Base-by-base conservation (phyloP, 2,888 invertebrate genomes). In the Spodoptera picta region DNA sequence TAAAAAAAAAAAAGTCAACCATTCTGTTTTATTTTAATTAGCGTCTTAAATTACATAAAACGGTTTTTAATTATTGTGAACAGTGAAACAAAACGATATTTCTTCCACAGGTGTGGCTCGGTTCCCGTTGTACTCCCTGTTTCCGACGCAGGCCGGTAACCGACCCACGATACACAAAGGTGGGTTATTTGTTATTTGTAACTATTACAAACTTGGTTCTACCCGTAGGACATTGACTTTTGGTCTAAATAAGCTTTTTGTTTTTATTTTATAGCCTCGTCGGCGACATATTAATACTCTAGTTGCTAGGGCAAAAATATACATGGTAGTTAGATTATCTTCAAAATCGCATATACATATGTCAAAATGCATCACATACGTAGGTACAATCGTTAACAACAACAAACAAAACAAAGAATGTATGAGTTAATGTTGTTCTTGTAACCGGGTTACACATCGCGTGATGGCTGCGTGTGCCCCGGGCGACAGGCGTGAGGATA, bases 61-160 rank as follows among this genome's bases (percentile, higher is more conserved):
- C 45, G 7, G n/a, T 24, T n/a, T 11, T 27, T n/a, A 45, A 43
- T 23, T 51, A 52, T 56, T 49, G 53, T 36, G 36, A 36, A 9
- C 43, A 42, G 48, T 60, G 47, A 59, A 63, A 44, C 70, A 77
- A 70, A 65, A 75, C 9, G 36, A 36, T 79, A 71, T 74, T 70
- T 79, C 69, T 67, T 79, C 61, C 73, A 55, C 95, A 96, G 96
- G 96, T 92, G 95, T 96, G 86, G 95, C 95, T 86, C 95, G 96
- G 80, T 96, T 96, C 90, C 96, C 96, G 76, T 95, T 96, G 73
- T 97, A 96, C 88, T 96, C 96, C 77, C 92, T 96, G 89, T 96
- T 96, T 90, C 96, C 88, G 65, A 84, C 89, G 60, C 92, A 89
- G 79, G 81, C 84, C 86, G 76, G 90, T 86, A 83, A 92, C 91